Evolutionary conservation across 2,888 invertebrate species (phyloP), one percentile per base, ranked within the genome.

Genomic region (Drosophila putrida): DNA sequence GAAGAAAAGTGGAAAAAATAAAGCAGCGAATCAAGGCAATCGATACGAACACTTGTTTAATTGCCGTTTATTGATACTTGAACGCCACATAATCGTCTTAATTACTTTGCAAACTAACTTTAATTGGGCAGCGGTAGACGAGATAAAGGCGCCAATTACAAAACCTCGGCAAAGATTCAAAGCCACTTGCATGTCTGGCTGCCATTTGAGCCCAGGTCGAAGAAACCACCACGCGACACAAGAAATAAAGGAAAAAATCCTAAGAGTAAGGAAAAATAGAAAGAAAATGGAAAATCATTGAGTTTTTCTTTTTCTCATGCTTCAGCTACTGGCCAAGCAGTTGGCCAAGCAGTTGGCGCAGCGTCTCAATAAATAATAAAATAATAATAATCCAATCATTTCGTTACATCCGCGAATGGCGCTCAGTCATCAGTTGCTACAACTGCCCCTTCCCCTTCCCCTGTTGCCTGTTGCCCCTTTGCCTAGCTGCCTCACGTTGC

Each of bases 361-460:
- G 78, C 82, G 78, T 82, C 83, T 89, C 89, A 88, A 85, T 90
- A 90, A 86, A 90, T 90, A 90, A 90, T 90, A 80, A 86, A 85
- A 90, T 90, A 90, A 90, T 90, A 90, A 90, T 90, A 90, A 90
- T 90, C 90, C 90, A 90, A 90, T 90, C 91, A 90, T 90, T 88
- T 86, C 86, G 88, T 78, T 82, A 85, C 86, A 86, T 86, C 87
- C 84, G 82, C 86, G 79, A 79, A 75, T 74, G 70, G 75, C 71
- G 75, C 71, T 67, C 78, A 78, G 76, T 75, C 80, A 83, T 79
- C 84, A 71, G 53, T 54, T 61, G 67, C 55, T 64, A 63, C 61
- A 46, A 44, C 66, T 20, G 44, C 43, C 27, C 20, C 41, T 8
- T 15, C 5, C 31, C 0, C 13, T 13, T 1, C 6, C 9, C 43